phyloP scores from a whole-genome alignment of 35 echinoderm and acorn worm species.

The Apostichopus parvimensis region DNA sequence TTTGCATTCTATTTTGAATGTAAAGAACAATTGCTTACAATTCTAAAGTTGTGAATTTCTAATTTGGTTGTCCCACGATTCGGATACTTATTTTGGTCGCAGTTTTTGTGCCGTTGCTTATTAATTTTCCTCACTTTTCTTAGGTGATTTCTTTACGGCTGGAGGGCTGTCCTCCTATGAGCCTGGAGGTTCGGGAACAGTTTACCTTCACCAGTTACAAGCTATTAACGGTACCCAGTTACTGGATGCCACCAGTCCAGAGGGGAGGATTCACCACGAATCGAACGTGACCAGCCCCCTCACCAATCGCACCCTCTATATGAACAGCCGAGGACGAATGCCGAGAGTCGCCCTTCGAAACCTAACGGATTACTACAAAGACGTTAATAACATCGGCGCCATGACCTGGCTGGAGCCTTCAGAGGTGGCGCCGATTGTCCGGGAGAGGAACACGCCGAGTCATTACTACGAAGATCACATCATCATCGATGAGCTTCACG shows the following conservation, averaged over 20 bases:
- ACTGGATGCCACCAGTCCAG: constrained; percentile 79
- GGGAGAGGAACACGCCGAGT: constrained; percentile 52
- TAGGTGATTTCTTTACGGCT: constrained; percentile 77
- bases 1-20: too few relatives aligned
- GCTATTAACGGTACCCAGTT: constrained; percentile 68
- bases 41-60: too few relatives aligned
- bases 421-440: constrained; percentile 48
- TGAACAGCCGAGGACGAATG: constrained; percentile 82
- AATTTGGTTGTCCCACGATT: too few relatives aligned
- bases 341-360: constrained; percentile 60
- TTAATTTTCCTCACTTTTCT: not conserved
- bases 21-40: too few relatives aligned
- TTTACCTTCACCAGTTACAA: constrained; percentile 90
- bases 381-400: constrained; percentile 15
- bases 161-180: constrained; percentile 72
- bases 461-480: constrained; percentile 77
- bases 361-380: constrained; percentile 65
- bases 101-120: not conserved
- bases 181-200: constrained; percentile 84
- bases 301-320: constrained; percentile 83
- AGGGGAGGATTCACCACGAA: constrained; percentile 76
- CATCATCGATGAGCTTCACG: constrained; percentile 83
- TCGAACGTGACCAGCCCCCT: constrained; percentile 83
- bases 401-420: constrained; percentile 78
- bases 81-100: too few relatives aligned